phyloP scores from a whole-genome alignment of 1,140 invertebrate species.

The Drosophila insularis region DNA sequence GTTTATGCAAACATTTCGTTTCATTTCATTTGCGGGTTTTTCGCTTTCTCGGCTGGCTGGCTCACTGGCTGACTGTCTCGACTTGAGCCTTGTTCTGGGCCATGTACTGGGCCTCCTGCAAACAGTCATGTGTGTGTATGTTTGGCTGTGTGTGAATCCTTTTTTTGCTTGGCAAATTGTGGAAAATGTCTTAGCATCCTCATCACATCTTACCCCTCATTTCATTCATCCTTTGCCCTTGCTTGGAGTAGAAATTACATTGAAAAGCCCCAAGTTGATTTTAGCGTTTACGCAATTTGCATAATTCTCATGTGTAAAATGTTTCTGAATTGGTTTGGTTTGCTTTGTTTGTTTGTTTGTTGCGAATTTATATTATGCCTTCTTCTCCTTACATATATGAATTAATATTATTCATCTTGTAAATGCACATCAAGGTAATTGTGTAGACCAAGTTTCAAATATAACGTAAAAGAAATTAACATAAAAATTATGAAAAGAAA shows the following conservation, averaged over 20 bases:
- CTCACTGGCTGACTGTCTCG: conserved; percentile 8
- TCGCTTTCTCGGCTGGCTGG: conserved; percentile 56
- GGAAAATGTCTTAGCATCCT: conserved; percentile 18
- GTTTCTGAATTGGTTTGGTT: conserved; percentile 44
- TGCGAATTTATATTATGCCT: conserved; percentile 60
- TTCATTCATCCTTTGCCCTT: conserved; percentile 26
- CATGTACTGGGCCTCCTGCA: conserved; percentile 21
- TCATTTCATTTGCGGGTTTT: conserved; percentile 80
- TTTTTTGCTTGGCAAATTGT: conserved; percentile 43
- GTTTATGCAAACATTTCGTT: conserved; percentile 83
- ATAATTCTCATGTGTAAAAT: conserved; percentile 68
- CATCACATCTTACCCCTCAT: conserved; percentile 23
- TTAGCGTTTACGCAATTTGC: conserved; percentile 70
- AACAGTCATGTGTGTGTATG: not conserved
- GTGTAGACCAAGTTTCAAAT: conserved; percentile 49
- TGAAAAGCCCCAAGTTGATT: conserved; percentile 72
- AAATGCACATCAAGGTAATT: conserved; percentile 73
- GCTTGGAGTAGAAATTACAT: conserved; percentile 55
- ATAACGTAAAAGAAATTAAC: conserved; percentile 31
- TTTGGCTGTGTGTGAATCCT: conserved; percentile 69
- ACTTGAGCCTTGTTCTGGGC: not conserved
- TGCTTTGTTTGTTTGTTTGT: conserved; percentile 34
- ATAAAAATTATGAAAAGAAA: conserved; percentile 53
- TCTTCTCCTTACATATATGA: conserved; percentile 64
- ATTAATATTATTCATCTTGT: conserved; percentile 70